These are phyloP conservation scores for Callithrix jacchus DNA, from an alignment of 2,113 vertebrate species.

Conservation along the genomic window DNA sequence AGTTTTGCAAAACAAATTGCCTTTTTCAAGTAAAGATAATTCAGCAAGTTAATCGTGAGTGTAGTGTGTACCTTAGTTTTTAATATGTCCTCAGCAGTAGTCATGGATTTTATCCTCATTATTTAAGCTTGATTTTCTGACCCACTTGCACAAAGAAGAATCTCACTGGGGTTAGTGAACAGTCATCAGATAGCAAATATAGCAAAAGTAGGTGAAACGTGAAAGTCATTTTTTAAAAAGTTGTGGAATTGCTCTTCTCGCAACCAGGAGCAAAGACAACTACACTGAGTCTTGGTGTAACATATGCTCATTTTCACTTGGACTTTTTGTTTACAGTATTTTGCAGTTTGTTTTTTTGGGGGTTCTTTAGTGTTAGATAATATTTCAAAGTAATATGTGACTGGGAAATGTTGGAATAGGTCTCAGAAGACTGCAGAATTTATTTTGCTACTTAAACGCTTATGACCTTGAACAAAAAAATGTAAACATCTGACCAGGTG, in stretches of 20 bases:
- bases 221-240: not conserved
- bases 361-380: not conserved
- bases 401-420: not conserved
- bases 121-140: not conserved
- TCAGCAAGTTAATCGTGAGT: not conserved
- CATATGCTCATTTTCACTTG: too few relatives aligned
- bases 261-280: not conserved
- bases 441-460: not conserved
- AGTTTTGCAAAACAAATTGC: not conserved
- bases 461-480: not conserved
- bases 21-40: not conserved
- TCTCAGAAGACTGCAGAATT: not conserved
- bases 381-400: not conserved
- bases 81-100: not conserved
- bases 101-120: not conserved
- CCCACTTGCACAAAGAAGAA: not conserved
- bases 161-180: not conserved
- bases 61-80: not conserved
- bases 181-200: not conserved
- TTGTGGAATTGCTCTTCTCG: not conserved
- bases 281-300: not conserved
- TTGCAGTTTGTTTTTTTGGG: not conserved
- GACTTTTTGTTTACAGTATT: not conserved
- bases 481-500: too few relatives aligned
- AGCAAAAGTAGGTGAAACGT: not conserved